Evolutionary conservation across 35 echinoderm and acorn worm genomes (phyloP).

Genomic region (Heliocidaris erythrogramma): DNA sequence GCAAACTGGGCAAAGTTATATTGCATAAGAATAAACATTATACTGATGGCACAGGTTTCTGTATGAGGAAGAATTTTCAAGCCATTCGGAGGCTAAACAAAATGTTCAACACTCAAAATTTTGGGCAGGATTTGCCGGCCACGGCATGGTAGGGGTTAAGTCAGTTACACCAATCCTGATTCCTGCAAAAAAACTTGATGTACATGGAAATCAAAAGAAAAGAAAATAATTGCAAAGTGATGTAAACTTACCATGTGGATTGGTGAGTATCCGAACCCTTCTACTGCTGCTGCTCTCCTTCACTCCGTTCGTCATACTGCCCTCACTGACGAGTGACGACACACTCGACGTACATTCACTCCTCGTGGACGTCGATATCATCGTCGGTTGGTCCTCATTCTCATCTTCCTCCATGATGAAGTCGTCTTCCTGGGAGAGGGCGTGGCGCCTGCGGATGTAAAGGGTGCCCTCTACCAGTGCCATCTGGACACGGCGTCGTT

Average conservation of each 20-base stretch:
- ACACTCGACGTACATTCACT: neutral
- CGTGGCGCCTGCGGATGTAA: slow-evolving; percentile 20
- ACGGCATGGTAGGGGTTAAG: no score
- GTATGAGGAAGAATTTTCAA: no score
- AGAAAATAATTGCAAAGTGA: no score
- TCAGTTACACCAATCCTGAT: no score
- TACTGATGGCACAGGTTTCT: no score
- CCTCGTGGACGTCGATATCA: neutral
- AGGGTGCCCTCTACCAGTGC: slow-evolving; percentile 43
- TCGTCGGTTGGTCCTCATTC: neutral
- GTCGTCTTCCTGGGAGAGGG: slow-evolving; percentile 21
- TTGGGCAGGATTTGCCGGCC: no score
- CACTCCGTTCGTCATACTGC: neutral
- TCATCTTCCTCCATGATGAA: slow-evolving; percentile 34
- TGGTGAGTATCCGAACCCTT: slow-evolving; percentile 12
- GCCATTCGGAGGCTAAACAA: no score
- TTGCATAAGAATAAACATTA: no score
- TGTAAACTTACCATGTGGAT: neutral
- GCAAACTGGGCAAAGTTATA: no score
- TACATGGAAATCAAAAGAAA: no score
- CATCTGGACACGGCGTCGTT: slow-evolving; percentile 25
- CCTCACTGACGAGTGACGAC: slow-evolving; percentile 19
- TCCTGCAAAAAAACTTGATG: no score
- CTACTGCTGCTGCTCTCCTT: neutral
- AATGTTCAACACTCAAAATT: no score